phyloP scores from a whole-genome alignment of 2,797 vertebrate genomes.

The Calcarius lapponicus region DNA sequence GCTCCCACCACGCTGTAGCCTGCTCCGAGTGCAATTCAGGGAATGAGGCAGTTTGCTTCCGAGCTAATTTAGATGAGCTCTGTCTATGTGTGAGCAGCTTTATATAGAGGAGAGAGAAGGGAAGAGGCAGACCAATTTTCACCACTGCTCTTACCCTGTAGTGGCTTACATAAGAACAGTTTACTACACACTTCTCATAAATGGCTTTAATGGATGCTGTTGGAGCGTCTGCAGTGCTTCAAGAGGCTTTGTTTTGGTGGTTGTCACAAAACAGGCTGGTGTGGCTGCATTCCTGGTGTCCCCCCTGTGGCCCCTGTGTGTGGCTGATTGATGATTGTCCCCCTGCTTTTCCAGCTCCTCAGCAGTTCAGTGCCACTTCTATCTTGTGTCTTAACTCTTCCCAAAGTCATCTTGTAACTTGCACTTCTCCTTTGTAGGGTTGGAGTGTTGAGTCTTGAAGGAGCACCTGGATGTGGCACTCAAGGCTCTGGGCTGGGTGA shows the following conservation, averaged over 20 bases:
- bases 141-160: neutral
- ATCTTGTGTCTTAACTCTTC: slow-evolving; percentile 1
- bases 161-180: slow-evolving; percentile 34
- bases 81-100: slow-evolving; percentile 32
- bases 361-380: neutral
- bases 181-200: slow-evolving; percentile 36
- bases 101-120: slow-evolving; percentile 6
- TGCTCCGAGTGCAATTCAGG: slow-evolving; percentile 40
- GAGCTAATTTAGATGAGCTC: slow-evolving; percentile 24
- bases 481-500: neutral
- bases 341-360: neutral
- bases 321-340: neutral
- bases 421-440: neutral
- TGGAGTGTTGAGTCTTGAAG: neutral
- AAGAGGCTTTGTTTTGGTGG: neutral
- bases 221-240: neutral
- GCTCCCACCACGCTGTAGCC: neutral
- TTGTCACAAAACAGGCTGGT: neutral
- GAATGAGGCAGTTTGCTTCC: slow-evolving; percentile 47
- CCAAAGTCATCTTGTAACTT: neutral
- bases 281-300: neutral
- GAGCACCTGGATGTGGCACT: fast-evolving
- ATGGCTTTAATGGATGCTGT: slow-evolving; percentile 9
- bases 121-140: slow-evolving; percentile 38
- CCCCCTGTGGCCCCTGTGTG: neutral